Base-by-base conservation (phyloP, 2,113 vertebrate genomes). In the Seriola aureovittata region DNA sequence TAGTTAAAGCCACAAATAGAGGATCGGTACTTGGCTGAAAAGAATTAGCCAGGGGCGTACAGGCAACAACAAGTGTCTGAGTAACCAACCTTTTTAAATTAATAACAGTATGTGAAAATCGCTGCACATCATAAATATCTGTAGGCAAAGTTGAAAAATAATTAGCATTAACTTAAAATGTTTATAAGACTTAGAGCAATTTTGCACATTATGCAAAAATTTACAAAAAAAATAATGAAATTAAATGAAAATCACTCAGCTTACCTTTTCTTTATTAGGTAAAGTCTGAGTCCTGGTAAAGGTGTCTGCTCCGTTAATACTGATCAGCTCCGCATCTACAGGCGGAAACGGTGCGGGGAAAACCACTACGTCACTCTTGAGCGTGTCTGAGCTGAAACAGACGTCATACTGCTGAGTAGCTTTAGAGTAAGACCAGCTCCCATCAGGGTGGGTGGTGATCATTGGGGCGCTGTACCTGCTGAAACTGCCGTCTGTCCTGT, bases 201-300 rank as follows among this genome's bases (percentile, higher is more conserved):
- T 4, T 21, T 40, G 13, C 3, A 11, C 2, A 19, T 11, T 21
- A 12, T 12, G 21, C 5, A n/a, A 34, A 36, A 4, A 19, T 60
- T 16, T 16, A 10, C 10, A 42, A 38, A 38, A 38, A 38, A 38
- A 38, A 38, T 8, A 38, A 38, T 38, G 5, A 5, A 38, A 38
- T 38, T 8, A 8, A 10, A 42, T 42, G 8, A 42, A 36, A 36
- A 42, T 8, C 1, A 42, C 10, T 10, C 38, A 8, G 40, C 90
- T 80, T 81, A 91, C 88, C 76, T 91, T 94, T 0, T 89, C 85
- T 67, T 68, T 89, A 8, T 69, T 83, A 0, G 91, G 91, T 80
- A 92, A 88, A 93, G 95, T 95, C 94, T 94, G 93, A 36, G 92
- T 94, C 17, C 84, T 74, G 29, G 76, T 87, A 80, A 87, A 92